A percentile compares a stretch with the other conserved stretches of the same genome.
Conservation (phyloP, 2,113 vertebrate genomes). For the Cervus canadensis region DNA sequence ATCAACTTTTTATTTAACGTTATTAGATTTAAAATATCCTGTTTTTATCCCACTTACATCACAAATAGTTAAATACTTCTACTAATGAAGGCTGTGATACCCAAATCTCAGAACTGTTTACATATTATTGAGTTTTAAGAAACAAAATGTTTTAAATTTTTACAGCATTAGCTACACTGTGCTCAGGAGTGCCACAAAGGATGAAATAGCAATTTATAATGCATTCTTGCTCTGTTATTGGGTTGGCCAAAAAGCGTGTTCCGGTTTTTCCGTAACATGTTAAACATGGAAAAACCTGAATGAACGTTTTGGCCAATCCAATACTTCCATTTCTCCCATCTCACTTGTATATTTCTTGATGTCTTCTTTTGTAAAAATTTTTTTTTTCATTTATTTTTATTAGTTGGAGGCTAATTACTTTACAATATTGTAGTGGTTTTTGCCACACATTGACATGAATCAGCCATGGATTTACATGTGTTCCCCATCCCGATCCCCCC, state of each 20-base stretch:
- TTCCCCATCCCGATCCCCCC: no score
- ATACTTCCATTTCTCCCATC: neutral
- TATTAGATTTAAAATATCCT: neutral
- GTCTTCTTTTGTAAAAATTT: neutral
- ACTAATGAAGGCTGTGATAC: neutral
- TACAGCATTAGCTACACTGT: neutral
- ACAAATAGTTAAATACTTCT: neutral
- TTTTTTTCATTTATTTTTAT: no score
- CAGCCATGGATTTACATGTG: no score
- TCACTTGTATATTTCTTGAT: neutral
- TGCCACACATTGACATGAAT: no score
- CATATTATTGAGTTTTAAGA: neutral
- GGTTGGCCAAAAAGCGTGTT: neutral
- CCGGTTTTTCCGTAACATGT: neutral
- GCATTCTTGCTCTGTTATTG: neutral
- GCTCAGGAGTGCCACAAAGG: conserved; percentile 24
- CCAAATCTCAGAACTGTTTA: neutral
- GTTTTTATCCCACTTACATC: neutral
- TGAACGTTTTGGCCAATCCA: neutral
- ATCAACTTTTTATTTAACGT: neutral
- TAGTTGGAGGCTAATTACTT: no score
- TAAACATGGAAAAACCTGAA: neutral
- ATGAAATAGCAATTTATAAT: neutral
- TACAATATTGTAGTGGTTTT: no score
- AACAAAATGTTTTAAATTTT: neutral